These are phyloP conservation scores for Chamaetylas fuelleborni DNA, from an alignment of 2,113 vertebrate genomes.

Conservation along the genomic window DNA sequence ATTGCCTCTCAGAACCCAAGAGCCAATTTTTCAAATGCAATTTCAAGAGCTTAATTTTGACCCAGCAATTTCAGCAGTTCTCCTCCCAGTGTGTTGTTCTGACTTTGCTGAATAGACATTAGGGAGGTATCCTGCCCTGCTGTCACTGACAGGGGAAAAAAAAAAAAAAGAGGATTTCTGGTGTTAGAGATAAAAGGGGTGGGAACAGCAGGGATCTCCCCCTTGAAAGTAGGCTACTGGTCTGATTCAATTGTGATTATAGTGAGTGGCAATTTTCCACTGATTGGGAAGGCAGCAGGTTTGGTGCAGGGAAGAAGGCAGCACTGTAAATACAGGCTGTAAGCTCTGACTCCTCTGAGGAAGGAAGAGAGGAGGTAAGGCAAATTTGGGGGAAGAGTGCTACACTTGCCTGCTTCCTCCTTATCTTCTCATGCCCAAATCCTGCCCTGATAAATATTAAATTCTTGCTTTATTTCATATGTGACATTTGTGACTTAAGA, in stretches of 20 bases:
- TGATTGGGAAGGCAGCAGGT: conserved; percentile 12
- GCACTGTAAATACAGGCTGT: fast-evolving
- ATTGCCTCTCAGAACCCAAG: neutral
- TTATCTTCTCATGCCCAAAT: no score
- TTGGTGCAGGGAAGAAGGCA: neutral
- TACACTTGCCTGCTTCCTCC: no score
- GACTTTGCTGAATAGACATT: neutral
- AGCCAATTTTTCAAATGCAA: neutral
- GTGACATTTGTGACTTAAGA: neutral
- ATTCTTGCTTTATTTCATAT: neutral
- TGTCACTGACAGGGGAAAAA: neutral
- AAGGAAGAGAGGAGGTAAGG: neutral
- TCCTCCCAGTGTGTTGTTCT: neutral
- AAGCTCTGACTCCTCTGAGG: neutral
- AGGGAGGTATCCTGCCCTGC: neutral
- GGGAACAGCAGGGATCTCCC: neutral
- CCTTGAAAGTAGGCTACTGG: neutral
- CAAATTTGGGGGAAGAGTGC: no score
- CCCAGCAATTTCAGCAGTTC: neutral
- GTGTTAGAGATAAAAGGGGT: neutral
- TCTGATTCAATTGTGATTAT: neutral
- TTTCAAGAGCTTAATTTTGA: conserved; percentile 14
- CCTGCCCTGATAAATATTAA: neutral
- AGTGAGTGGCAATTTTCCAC: neutral
- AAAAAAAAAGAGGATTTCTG: neutral